phyloP scores from a whole-genome alignment of 2,113 vertebrate genomes.

The Sander vitreus region DNA sequence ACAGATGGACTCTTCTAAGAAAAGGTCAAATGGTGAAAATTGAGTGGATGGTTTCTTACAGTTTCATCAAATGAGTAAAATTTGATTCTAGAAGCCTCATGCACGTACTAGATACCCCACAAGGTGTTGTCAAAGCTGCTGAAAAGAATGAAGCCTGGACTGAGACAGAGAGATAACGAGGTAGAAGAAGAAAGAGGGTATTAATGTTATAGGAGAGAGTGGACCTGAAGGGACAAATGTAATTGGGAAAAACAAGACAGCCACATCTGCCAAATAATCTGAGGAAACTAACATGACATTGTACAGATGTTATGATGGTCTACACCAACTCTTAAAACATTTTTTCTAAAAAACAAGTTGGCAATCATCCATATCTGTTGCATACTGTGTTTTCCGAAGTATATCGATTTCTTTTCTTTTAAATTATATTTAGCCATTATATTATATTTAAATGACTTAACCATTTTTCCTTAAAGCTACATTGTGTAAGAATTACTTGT shows the following conservation, averaged over 20 bases:
- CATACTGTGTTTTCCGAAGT: background rate
- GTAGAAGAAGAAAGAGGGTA: background rate
- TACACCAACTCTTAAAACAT: background rate
- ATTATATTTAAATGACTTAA: background rate
- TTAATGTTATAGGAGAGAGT: background rate
- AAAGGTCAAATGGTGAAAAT: conserved; percentile 70
- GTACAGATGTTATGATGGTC: background rate
- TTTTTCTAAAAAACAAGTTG: background rate
- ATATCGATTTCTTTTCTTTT: background rate
- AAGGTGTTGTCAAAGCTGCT: conserved; percentile 45
- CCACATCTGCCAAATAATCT: background rate
- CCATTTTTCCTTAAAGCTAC: background rate
- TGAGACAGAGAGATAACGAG: background rate
- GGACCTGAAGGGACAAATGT: background rate
- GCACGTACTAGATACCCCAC: conserved; percentile 46
- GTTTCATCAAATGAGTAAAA: conserved; percentile 71
- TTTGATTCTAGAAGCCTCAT: conserved; percentile 38
- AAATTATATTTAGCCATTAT: background rate
- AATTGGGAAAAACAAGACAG: background rate
- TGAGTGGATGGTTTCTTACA: conserved; percentile 61
- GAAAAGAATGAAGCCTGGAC: conserved; percentile 1
- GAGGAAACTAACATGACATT: background rate
- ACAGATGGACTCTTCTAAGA: conserved; percentile 52
- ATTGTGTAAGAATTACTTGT: too few relatives aligned
- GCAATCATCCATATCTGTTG: background rate